Evolutionary conservation across 2,888 invertebrate genomes (phyloP).

Genomic region (Cabera pusaria): DNA sequence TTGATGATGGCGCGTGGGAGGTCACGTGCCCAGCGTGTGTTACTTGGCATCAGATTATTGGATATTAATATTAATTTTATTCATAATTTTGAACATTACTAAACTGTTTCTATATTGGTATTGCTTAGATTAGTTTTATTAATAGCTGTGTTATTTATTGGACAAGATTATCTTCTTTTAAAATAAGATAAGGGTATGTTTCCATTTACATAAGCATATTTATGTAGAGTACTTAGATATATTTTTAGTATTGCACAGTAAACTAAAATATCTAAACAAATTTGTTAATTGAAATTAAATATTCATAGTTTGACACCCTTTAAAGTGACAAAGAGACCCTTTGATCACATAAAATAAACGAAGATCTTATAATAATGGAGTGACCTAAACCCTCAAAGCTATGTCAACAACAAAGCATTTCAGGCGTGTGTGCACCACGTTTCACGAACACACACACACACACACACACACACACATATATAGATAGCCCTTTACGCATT

Average conservation of each 20-base stretch:
- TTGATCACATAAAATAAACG: slow-evolving; percentile 10
- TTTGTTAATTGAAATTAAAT: too few relatives aligned
- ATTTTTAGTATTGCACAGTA: too few relatives aligned
- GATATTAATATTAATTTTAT: neutral
- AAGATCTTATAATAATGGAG: slow-evolving; percentile 31
- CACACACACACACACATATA: slow-evolving; percentile 24
- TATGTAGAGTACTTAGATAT: too few relatives aligned
- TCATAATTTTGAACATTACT: neutral
- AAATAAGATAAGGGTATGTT: too few relatives aligned
- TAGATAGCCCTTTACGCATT: slow-evolving; percentile 17
- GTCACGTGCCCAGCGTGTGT: slow-evolving; percentile 32
- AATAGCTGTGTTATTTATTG: too few relatives aligned
- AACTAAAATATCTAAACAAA: too few relatives aligned
- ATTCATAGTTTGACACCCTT: too few relatives aligned
- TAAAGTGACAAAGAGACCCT: too few relatives aligned
- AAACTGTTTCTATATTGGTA: too few relatives aligned
- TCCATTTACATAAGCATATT: too few relatives aligned
- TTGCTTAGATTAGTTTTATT: too few relatives aligned
- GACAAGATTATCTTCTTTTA: too few relatives aligned
- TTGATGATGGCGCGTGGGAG: slow-evolving; percentile 34
- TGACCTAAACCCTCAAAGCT: slow-evolving; percentile 35
- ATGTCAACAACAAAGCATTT: slow-evolving; percentile 43
- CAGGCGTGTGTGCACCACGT: slow-evolving; percentile 56
- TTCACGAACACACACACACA: slow-evolving; percentile 41
- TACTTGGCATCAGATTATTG: slow-evolving; percentile 1